A percentile compares a stretch with the other conserved stretches of the same genome.
These are phyloP conservation scores for Lacerta agilis DNA, from an alignment of 2,797 vertebrate genomes.

Conservation along the genomic window DNA sequence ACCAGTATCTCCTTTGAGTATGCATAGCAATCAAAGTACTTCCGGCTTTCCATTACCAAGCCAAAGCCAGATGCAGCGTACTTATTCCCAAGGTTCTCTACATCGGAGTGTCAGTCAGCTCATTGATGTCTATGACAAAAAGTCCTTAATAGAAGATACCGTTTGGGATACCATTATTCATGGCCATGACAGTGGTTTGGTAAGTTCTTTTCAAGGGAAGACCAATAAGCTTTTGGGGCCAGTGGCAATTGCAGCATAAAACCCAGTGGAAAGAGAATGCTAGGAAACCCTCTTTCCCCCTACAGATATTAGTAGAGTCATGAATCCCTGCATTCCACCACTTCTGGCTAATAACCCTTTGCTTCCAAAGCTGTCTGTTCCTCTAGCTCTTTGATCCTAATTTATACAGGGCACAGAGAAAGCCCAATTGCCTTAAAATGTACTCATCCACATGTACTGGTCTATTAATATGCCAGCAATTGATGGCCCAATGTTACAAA, in stretches of 20 bases:
- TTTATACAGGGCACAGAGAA: not conserved
- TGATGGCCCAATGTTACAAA: not conserved
- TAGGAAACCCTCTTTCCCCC: not conserved
- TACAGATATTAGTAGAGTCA: not conserved
- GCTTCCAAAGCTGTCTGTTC: no score
- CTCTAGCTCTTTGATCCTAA: no score
- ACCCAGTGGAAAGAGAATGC: not conserved
- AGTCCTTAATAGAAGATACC: constrained; percentile 82
- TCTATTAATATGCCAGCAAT: not conserved
- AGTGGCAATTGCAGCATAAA: not conserved
- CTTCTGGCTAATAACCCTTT: not conserved
- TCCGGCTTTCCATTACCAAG: constrained; percentile 81
- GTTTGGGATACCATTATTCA: constrained; percentile 87
- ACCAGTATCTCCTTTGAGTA: constrained; percentile 77
- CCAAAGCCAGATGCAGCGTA: constrained; percentile 79
- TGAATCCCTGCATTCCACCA: not conserved
- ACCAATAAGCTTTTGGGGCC: not conserved
- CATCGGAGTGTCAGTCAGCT: constrained; percentile 92
- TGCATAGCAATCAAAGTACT: constrained; percentile 70
- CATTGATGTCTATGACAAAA: constrained; percentile 84
- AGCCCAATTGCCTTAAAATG: not conserved
- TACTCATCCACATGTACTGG: not conserved
- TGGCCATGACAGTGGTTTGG: constrained; percentile 87
- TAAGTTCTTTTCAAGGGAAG: constrained; percentile 74
- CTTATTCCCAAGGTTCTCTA: constrained; percentile 84